Conservation (phyloP, 2,888 invertebrate species). For the Notocelia uddmanniana region DNA sequence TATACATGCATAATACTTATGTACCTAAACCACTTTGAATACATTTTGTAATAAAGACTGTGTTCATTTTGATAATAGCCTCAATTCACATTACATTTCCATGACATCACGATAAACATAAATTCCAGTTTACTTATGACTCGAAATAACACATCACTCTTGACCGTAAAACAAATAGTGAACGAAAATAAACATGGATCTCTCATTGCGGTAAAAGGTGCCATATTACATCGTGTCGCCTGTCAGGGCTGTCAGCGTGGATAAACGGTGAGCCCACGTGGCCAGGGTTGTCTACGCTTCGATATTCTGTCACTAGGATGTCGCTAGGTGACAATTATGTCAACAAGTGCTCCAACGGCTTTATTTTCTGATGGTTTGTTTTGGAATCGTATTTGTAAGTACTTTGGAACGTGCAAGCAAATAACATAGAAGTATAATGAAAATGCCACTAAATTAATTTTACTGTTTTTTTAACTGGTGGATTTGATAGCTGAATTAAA, state of each 20-base stretch:
- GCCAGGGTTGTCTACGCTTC: conserved; percentile 52
- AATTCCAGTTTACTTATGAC: conserved; percentile 17
- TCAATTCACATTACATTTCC: conserved; percentile 2
- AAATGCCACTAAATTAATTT: no score
- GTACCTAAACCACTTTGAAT: no score
- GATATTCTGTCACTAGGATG: conserved; percentile 45
- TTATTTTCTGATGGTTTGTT: conserved; percentile 13
- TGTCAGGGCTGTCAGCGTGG: conserved; percentile 55
- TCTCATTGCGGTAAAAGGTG: conserved; percentile 43
- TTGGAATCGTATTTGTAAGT: conserved; percentile 10
- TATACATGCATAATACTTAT: no score
- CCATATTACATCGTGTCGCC: conserved; percentile 56
- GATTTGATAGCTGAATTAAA: no score
- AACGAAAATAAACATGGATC: conserved; percentile 34
- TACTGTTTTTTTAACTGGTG: not conserved
- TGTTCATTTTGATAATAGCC: no score
- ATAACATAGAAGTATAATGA: not conserved
- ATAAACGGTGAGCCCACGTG: conserved; percentile 57
- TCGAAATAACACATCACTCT: conserved; percentile 29
- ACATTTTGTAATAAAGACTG: no score
- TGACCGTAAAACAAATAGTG: conserved; percentile 41
- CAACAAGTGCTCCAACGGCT: conserved; percentile 46
- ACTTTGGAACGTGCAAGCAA: not conserved
- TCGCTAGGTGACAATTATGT: conserved; percentile 49
- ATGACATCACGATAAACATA: conserved; percentile 5